Evolutionary conservation across 2,113 vertebrate genomes (phyloP).

Genomic region (Bos indicus): DNA sequence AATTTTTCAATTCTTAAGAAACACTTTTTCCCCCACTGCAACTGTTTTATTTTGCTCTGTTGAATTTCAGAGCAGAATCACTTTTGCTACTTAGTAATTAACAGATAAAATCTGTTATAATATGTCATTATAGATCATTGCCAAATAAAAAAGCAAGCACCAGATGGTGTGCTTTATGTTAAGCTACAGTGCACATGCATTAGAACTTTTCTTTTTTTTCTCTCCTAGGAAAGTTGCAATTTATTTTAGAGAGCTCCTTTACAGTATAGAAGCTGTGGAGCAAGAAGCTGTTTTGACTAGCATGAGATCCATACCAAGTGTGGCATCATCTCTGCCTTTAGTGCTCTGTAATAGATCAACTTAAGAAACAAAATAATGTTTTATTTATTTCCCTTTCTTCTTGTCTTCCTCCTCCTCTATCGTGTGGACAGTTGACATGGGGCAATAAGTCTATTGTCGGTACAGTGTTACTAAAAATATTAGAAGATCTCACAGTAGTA

Average conservation of each 20-base stretch:
- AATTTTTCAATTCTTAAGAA: constrained; percentile 28
- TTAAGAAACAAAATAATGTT: background rate
- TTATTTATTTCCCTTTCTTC: background rate
- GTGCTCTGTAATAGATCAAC: background rate
- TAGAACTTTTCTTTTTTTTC: constrained; percentile 17
- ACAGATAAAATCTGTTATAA: constrained; percentile 59
- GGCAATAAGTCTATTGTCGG: background rate
- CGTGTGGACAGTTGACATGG: background rate
- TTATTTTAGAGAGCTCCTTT: constrained; percentile 50
- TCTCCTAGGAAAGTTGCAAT: constrained; percentile 27
- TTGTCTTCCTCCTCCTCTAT: background rate
- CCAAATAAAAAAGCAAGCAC: constrained; percentile 61
- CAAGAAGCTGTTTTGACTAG: background rate
- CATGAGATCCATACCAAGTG: background rate
- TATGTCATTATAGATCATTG: constrained; percentile 64
- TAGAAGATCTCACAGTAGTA: background rate
- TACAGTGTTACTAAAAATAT: background rate
- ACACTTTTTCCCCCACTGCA: constrained; percentile 11
- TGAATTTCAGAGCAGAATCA: constrained; percentile 32
- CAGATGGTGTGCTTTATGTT: constrained; percentile 65
- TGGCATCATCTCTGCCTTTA: background rate
- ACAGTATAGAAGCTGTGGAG: background rate
- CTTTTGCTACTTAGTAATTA: constrained; percentile 71
- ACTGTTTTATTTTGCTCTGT: constrained; percentile 46
- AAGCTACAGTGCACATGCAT: constrained; percentile 37